These are phyloP conservation scores for Stenurella melanura DNA, from an alignment of 2,888 invertebrate genomes.

Conservation along the genomic window DNA sequence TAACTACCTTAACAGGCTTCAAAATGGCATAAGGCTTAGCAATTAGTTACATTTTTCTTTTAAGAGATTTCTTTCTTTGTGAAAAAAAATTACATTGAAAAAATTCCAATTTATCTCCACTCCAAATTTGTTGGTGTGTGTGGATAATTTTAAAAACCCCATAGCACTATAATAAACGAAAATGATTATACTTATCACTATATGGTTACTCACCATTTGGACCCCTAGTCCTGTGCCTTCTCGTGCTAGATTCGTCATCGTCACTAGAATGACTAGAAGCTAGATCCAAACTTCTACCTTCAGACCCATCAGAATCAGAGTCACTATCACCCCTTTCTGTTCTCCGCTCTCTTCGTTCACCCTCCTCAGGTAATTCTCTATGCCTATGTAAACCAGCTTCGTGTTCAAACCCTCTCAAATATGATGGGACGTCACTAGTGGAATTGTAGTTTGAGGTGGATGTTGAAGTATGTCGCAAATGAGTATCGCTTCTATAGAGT, in stretches of 20 bases:
- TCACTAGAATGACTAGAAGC: slow-evolving; percentile 98
- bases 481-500: slow-evolving; percentile 83
- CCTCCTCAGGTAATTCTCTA: slow-evolving; percentile 73
- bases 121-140: no score
- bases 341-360: slow-evolving; percentile 67
- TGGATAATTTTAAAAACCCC: no score
- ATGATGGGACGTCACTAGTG: slow-evolving; percentile 85
- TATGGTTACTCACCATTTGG: slow-evolving; percentile 26
- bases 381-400: slow-evolving; percentile 76
- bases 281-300: slow-evolving; percentile 88
- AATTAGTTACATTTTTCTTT: no score
- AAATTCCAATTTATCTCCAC: no score
- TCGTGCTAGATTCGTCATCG: slow-evolving; percentile 82
- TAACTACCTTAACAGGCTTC: no score
- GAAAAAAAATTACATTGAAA: no score
- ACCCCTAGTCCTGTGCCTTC: slow-evolving; percentile 66
- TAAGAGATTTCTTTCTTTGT: no score
- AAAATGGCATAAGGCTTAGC: no score
- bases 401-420: slow-evolving; percentile 80
- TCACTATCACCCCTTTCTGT: slow-evolving; percentile 75
- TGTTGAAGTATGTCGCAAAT: slow-evolving; percentile 87
- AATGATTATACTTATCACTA: no score
- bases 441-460: slow-evolving; percentile 92
- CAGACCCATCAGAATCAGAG: slow-evolving; percentile 87
- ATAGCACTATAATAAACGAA: no score